A percentile compares a stretch with the other conserved stretches of the same genome.
These are phyloP conservation scores for Spisula subtruncata DNA, from an alignment of 2,888 invertebrate species.

Conservation along the genomic window DNA sequence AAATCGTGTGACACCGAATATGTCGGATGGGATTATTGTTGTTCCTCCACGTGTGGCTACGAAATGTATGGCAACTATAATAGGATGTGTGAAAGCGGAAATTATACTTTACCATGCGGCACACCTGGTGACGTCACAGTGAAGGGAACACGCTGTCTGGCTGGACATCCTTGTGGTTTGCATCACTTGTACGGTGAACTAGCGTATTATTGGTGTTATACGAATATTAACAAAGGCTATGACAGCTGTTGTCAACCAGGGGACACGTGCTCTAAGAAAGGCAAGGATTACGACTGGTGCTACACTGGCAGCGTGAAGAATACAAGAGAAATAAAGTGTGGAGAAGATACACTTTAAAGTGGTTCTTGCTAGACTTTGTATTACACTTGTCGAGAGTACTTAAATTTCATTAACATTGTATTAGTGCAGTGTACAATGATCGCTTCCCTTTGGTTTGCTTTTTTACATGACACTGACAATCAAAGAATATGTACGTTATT, in stretches of 20 bases:
- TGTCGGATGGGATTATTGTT: conserved; percentile 39
- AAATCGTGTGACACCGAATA: conserved; percentile 31
- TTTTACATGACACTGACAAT: no score
- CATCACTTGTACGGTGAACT: conserved; percentile 16
- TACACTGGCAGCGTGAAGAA: conserved; percentile 12
- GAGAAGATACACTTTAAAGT: no score
- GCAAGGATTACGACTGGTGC: not conserved
- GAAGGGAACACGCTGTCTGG: not conserved
- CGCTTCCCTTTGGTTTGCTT: no score
- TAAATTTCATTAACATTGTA: no score
- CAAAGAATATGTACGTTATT: no score
- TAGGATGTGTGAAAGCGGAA: not conserved
- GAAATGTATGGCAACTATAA: not conserved
- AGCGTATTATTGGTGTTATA: conserved; percentile 36
- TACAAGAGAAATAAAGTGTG: not conserved
- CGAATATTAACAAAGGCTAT: not conserved
- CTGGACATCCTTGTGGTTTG: conserved; percentile 33
- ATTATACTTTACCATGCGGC: conserved; percentile 12
- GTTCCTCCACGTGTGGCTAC: not conserved
- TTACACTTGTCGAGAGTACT: no score
- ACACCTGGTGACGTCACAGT: not conserved
- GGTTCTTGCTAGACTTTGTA: no score
- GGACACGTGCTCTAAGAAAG: not conserved
- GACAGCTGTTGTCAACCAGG: conserved; percentile 18
- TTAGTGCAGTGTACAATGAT: no score